Base-by-base conservation (phyloP, 2,113 vertebrate species). In the Leptosomus discolor region DNA sequence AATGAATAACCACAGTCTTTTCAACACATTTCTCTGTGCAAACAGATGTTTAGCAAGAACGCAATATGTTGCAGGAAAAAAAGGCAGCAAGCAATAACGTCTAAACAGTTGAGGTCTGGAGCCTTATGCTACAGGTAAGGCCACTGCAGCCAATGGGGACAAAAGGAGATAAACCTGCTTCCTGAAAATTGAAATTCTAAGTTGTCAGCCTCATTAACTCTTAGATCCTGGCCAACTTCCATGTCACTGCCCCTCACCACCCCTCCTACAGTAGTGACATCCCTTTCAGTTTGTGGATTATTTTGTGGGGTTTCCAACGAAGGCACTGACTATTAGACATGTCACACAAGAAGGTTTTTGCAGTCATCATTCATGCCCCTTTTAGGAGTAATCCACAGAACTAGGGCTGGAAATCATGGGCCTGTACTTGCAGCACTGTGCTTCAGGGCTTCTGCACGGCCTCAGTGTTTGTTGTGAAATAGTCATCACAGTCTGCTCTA, bases 31-130 rank as follows among this genome's bases (percentile, higher is more conserved):
- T 82, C 58, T 78, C 63, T 91, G 61, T 69, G 81, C 93, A 90
- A 97, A 96, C 97, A 97, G 96, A 97, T 96, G 94, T 96, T 97
- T 95, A 85, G 91, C 95, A 94, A 88, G 94, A 96, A 93, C 67
- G 89, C 78, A 94, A 34, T 85, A 61, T 76, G 89, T 95, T 83
- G 91, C 70, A 92, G 74, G 75, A 8, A 50, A 71, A 93, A 84
- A 67, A 76, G 54, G 54, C 54, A 95, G 69, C 50, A 73, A 91
- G 58, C 0, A 11, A 76, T 94, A 93, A 92, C 14, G 20, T 94
- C 43, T 87, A 53, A 92, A 54, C 41, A 43, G 16, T 54, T 50
- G 41, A 13, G 63, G 48, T 50, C 83, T 91, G 69, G 18, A 85
- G 57, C 51, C 22, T 82, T 81, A 24, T 43, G 34, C 60, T 78